These are phyloP conservation scores for Luffia ferchaultella DNA, from an alignment of 2,888 invertebrate species.

Conservation along the genomic window DNA sequence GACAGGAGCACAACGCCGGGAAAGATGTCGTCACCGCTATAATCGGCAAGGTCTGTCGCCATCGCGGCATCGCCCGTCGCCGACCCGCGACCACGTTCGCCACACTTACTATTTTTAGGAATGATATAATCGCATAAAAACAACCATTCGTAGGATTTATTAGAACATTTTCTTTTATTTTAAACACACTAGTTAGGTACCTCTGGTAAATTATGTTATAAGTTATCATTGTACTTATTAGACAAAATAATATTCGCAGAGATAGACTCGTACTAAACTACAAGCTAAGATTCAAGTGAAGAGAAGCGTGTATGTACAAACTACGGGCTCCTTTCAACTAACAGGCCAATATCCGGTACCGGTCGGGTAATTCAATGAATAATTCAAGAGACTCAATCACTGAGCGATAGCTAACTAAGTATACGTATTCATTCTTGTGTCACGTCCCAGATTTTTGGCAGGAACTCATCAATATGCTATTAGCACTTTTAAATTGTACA, in stretches of 20 bases:
- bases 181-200: too few species aligned
- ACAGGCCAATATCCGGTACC: background rate
- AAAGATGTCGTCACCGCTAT: slow-evolving; percentile 56
- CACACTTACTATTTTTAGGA: background rate
- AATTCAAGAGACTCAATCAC: background rate
- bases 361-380: background rate
- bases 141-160: background rate
- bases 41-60: slow-evolving; percentile 44
- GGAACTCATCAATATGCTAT: background rate
- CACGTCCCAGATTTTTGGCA: background rate
- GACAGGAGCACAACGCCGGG: background rate
- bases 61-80: too few species aligned
- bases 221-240: background rate
- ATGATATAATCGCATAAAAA: background rate
- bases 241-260: background rate
- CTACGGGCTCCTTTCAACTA: too few species aligned
- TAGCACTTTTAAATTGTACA: too few species aligned
- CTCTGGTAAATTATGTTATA: too few species aligned
- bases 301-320: too few species aligned
- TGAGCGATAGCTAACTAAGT: background rate
- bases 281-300: background rate
- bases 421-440: background rate
- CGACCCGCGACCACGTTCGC: slow-evolving; percentile 23
- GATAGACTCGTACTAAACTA: background rate
- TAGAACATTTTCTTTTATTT: background rate